Percentiles rank a stretch among this genome's conserved stretches.
Conservation (phyloP, 2,888 invertebrate species). For the Torymus texanus region DNA sequence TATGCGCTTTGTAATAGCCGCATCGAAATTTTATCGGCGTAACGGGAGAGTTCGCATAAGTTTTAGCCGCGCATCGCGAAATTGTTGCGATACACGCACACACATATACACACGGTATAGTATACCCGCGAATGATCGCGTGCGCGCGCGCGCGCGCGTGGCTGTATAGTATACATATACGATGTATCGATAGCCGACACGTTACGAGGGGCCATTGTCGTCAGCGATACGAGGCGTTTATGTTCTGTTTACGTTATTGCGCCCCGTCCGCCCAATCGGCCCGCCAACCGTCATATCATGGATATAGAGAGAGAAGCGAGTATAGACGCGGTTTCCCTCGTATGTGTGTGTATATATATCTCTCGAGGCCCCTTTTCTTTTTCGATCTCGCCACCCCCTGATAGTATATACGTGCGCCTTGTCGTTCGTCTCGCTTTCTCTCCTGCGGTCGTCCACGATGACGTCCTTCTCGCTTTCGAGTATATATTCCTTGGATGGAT, state of each 20-base stretch:
- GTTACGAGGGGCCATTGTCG: slow-evolving; percentile 56
- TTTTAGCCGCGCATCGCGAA: slow-evolving; percentile 6
- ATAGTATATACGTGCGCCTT: not conserved
- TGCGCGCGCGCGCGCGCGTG: not conserved
- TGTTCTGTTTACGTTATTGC: slow-evolving; percentile 64
- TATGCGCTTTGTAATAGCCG: slow-evolving; percentile 30
- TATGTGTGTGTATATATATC: too few species aligned
- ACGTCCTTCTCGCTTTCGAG: too few species aligned
- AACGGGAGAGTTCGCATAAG: slow-evolving; percentile 27
- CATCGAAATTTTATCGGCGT: slow-evolving; percentile 47
- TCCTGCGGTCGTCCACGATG: too few species aligned
- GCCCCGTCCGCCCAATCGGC: slow-evolving; percentile 46
- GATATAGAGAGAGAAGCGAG: too few species aligned
- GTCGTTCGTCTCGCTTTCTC: not conserved
- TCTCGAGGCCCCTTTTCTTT: too few species aligned
- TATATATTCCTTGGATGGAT: too few species aligned
- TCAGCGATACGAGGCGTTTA: slow-evolving; percentile 62
- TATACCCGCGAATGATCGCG: slow-evolving; percentile 14
- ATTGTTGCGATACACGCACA: slow-evolving; percentile 28
- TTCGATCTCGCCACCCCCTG: too few species aligned
- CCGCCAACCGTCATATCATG: slow-evolving; percentile 8
- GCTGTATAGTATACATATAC: not conserved
- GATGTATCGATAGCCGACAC: slow-evolving; percentile 40
- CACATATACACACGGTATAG: not conserved
- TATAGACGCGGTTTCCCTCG: too few species aligned